A percentile compares a stretch with the other conserved stretches of the same genome.
phyloP scores from a whole-genome alignment of 2,888 invertebrate genomes.

The Arenicola marina region DNA sequence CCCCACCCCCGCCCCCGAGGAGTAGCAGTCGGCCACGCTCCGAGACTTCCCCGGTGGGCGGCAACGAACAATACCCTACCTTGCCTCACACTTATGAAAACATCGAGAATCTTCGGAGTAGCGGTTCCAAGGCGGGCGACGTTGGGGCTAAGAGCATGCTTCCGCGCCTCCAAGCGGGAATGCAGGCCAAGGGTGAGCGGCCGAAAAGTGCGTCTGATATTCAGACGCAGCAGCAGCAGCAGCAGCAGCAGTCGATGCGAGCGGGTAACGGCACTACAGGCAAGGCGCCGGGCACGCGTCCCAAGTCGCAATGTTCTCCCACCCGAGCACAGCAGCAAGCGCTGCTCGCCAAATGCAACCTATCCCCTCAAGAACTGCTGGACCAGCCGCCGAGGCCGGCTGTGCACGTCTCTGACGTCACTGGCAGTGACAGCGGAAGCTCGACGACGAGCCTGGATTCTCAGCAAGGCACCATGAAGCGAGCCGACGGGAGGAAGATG shows the following conservation, averaged over 20 bases:
- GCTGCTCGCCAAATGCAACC: not conserved
- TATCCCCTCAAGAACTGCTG: not conserved
- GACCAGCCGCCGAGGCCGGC: not conserved
- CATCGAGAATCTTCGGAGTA: not conserved
- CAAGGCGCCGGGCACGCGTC: no score
- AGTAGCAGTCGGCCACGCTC: constrained; percentile 15
- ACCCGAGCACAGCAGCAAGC: not conserved
- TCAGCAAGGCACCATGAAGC: not conserved
- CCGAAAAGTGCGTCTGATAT: not conserved
- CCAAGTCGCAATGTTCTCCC: not conserved
- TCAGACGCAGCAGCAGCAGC: not conserved
- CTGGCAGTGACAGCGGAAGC: not conserved
- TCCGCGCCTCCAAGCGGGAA: not conserved
- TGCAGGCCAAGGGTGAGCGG: not conserved
- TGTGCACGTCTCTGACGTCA: not conserved
- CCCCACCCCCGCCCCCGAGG: constrained; percentile 56
- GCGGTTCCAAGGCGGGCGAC: not conserved
- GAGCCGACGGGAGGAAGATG: not conserved
- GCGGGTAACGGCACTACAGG: no score
- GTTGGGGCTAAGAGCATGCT: not conserved
- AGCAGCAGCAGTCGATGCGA: no score
- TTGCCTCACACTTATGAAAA: constrained; percentile 1
- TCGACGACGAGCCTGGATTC: not conserved
- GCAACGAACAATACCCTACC: not conserved
- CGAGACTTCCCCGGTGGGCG: not conserved